phyloP scores from a whole-genome alignment of 2,113 vertebrate species.

The Pitta sordida region DNA sequence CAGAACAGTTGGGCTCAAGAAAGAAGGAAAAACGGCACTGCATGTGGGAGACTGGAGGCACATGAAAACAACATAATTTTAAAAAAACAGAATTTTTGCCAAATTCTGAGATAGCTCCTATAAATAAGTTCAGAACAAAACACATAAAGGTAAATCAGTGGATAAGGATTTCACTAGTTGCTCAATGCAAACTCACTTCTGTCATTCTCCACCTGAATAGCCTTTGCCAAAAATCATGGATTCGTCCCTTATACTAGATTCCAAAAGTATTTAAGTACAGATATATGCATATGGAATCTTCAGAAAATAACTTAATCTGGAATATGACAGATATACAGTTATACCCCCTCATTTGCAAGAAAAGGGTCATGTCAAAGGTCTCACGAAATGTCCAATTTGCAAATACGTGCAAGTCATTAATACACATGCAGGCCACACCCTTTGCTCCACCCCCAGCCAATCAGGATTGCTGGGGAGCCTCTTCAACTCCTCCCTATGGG shows the following conservation, averaged over 20 bases:
- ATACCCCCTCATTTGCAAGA: too few species aligned
- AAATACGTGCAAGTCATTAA: too few species aligned
- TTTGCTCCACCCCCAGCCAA: too few species aligned
- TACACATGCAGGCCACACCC: too few species aligned
- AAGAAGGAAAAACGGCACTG: background rate
- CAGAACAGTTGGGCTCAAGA: constrained; percentile 40
- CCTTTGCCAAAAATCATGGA: background rate
- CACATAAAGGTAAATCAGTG: background rate
- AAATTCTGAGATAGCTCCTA: background rate
- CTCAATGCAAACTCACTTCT: background rate
- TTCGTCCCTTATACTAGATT: background rate
- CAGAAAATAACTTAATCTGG: background rate
- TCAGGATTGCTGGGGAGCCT: too few species aligned
- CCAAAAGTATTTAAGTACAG: background rate
- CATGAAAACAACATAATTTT: constrained; percentile 11
- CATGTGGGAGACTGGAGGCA: constrained; percentile 31
- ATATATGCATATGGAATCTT: background rate
- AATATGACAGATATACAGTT: background rate
- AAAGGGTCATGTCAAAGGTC: too few species aligned
- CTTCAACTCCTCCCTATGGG: too few species aligned
- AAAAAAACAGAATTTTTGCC: background rate
- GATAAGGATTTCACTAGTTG: background rate
- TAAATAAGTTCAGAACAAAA: constrained; percentile 26
- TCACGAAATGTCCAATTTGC: too few species aligned
- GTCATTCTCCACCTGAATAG: background rate